Percentiles rank a stretch among this genome's conserved stretches.
Conservation (phyloP, 2,888 invertebrate genomes). For the Thecophora atra region DNA sequence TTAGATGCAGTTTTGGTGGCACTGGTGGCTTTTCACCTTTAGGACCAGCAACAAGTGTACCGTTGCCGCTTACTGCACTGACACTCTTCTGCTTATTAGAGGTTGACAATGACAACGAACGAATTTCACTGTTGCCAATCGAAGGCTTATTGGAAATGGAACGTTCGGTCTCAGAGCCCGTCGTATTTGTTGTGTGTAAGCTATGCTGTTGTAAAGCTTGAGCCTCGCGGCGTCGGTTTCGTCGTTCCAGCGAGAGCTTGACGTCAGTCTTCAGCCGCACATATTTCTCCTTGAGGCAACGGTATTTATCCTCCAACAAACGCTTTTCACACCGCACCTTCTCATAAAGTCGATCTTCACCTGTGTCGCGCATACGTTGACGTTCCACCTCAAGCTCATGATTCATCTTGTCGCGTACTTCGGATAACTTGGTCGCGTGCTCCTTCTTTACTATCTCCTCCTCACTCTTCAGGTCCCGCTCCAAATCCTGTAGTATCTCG, state of each 20-base stretch:
- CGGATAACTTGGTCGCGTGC: slow-evolving; percentile 74
- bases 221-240: slow-evolving; percentile 74
- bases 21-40: slow-evolving; percentile 54
- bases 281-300: slow-evolving; percentile 83
- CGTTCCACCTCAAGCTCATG: slow-evolving; percentile 70
- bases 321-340: slow-evolving; percentile 76
- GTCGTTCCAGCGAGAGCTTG: slow-evolving; percentile 78
- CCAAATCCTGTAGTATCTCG: slow-evolving; percentile 63
- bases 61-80: slow-evolving; percentile 42
- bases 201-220: slow-evolving; percentile 59
- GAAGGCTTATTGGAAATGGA: slow-evolving; percentile 77
- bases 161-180: slow-evolving; percentile 82
- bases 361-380: slow-evolving; percentile 62
- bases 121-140: slow-evolving; percentile 66
- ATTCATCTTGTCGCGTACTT: slow-evolving; percentile 71
- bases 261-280: slow-evolving; percentile 82
- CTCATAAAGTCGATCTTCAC: slow-evolving; percentile 69
- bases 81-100: slow-evolving; percentile 48
- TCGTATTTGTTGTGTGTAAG: slow-evolving; percentile 72
- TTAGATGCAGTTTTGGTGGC: slow-evolving; percentile 59
- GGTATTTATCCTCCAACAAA: slow-evolving; percentile 80
- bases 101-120: slow-evolving; percentile 56
- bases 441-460: slow-evolving; percentile 76
- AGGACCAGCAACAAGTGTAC: slow-evolving; percentile 16
- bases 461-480: slow-evolving; percentile 67